Percentiles rank a stretch among this genome's conserved stretches.
phyloP scores from a whole-genome alignment of 1,140 invertebrate species.

The Heliconius nattereri region DNA sequence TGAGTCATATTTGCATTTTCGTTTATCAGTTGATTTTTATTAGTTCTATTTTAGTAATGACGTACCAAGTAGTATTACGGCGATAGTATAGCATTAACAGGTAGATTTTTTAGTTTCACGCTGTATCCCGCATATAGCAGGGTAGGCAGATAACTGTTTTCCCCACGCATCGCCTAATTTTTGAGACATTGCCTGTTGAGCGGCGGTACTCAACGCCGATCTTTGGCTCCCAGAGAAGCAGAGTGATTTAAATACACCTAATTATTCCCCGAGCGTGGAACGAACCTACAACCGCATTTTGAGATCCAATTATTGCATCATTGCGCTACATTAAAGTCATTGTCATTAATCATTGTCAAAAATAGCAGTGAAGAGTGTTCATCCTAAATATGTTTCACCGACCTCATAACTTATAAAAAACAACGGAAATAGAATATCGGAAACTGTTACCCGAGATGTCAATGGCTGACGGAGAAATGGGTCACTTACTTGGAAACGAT shows the following conservation, averaged over 20 bases:
- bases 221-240: not conserved
- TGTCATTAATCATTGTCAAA: conserved; percentile 2
- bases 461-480: conserved; percentile 1
- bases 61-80: not conserved
- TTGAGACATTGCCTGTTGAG: not conserved
- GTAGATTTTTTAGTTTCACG: not conserved
- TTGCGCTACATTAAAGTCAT: not conserved
- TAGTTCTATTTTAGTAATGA: not conserved
- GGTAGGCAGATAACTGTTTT: not conserved
- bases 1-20: not conserved
- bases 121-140: not conserved
- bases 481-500: conserved; percentile 2
- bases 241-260: not conserved
- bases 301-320: not conserved
- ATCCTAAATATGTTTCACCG: conserved; percentile 15
- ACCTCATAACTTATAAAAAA: not conserved
- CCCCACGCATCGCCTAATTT: not conserved
- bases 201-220: not conserved
- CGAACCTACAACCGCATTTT: not conserved
- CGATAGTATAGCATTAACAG: not conserved
- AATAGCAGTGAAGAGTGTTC: not conserved
- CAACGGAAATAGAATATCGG: not conserved
- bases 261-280: not conserved
- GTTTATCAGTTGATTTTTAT: not conserved
- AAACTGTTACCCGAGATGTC: not conserved